A percentile compares a stretch with the other conserved stretches of the same genome.
Evolutionary conservation across 2,888 invertebrate genomes (phyloP).

Genomic region (Orgyia antiqua): DNA sequence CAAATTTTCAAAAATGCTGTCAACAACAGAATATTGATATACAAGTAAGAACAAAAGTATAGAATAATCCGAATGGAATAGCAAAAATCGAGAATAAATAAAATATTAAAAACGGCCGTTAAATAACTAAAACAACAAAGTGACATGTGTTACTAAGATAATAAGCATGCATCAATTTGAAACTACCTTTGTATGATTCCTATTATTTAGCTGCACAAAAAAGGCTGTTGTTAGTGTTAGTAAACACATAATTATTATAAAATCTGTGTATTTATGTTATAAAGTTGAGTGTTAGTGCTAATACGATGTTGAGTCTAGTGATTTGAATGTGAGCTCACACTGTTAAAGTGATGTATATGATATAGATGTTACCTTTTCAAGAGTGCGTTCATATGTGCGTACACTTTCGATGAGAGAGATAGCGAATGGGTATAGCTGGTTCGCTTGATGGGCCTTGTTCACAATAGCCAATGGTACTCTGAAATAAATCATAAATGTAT

Average conservation of each 20-base stretch:
- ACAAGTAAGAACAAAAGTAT: too few species aligned
- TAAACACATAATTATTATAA: slow-evolving; percentile 24
- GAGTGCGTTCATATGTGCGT: slow-evolving; percentile 96
- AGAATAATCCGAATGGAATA: too few species aligned
- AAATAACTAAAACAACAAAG: too few species aligned
- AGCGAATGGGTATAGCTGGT: slow-evolving; percentile 98
- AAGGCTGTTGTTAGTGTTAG: slow-evolving; percentile 69
- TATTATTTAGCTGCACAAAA: slow-evolving; percentile 80
- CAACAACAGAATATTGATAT: too few species aligned
- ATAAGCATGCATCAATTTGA: slow-evolving; percentile 41
- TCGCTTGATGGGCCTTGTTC: slow-evolving; percentile 99
- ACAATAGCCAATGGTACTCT: slow-evolving; percentile 98
- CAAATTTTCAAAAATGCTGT: too few species aligned
- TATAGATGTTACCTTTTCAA: slow-evolving; percentile 93
- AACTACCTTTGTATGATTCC: slow-evolving; percentile 78
- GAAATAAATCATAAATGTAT: slow-evolving; percentile 19
- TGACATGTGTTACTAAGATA: slow-evolving; percentile 20
- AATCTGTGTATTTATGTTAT: slow-evolving; percentile 9
- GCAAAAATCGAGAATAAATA: too few species aligned
- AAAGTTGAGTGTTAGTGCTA: slow-evolving; percentile 25
- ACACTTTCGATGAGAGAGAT: slow-evolving; percentile 99
- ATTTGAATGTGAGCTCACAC: slow-evolving; percentile 37
- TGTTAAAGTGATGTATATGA: slow-evolving; percentile 3
- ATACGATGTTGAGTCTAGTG: slow-evolving; percentile 34
- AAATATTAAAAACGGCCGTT: too few species aligned